These are phyloP conservation scores for Watersipora subatra DNA, from an alignment of 1,140 invertebrate genomes.

Conservation along the genomic window DNA sequence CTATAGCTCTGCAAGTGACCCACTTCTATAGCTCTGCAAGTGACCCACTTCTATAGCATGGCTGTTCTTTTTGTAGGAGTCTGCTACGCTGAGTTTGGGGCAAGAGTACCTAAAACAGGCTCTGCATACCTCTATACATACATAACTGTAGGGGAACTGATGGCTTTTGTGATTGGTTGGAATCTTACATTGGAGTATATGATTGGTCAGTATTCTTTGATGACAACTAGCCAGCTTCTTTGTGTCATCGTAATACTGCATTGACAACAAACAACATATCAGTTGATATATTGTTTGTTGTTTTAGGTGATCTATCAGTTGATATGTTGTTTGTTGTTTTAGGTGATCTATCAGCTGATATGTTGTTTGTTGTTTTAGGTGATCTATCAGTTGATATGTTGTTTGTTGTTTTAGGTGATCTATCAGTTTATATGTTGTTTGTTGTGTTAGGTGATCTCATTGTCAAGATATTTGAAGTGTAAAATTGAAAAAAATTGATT, in stretches of 20 bases:
- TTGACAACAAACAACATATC: neutral
- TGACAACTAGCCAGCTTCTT: conserved; percentile 19
- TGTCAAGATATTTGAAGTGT: too few relatives aligned
- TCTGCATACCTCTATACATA: conserved; percentile 19
- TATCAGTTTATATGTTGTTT: too few relatives aligned
- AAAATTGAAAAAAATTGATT: neutral
- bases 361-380: too few relatives aligned
- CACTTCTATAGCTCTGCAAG: too few relatives aligned
- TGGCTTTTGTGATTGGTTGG: conserved; percentile 21
- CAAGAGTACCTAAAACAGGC: conserved; percentile 11
- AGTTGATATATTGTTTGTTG: too few relatives aligned
- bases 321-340: too few relatives aligned
- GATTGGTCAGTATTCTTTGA: neutral
- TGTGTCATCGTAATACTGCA: neutral
- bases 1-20: too few relatives aligned
- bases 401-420: too few relatives aligned
- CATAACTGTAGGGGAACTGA: conserved; percentile 14
- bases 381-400: too few relatives aligned
- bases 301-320: too few relatives aligned
- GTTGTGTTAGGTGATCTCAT: too few relatives aligned
- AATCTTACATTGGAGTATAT: conserved; percentile 24
- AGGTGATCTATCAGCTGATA: too few relatives aligned
- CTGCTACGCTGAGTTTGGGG: conserved; percentile 5
- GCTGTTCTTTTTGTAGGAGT: conserved; percentile 1
- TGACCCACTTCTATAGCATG: neutral